Percentiles rank a stretch among this genome's conserved stretches.
phyloP scores from a whole-genome alignment of 2,113 vertebrate genomes.

The Notiomystis cincta region DNA sequence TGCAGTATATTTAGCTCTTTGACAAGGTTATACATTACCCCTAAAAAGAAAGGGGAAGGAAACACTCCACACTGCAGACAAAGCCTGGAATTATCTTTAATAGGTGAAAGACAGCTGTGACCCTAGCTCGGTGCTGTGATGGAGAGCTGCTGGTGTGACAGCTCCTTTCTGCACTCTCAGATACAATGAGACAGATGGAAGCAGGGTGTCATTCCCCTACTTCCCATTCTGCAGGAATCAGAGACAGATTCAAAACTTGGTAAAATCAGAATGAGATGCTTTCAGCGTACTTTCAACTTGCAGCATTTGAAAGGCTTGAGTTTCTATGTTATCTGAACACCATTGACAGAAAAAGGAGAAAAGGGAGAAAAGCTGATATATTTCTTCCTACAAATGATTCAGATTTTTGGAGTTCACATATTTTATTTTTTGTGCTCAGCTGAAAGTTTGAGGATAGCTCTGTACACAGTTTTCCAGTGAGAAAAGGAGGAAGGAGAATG shows the following conservation, averaged over 20 bases:
- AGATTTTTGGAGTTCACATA: not conserved
- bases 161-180: constrained; percentile 14
- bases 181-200: constrained; percentile 39
- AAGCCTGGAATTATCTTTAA: constrained; percentile 60
- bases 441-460: not conserved
- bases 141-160: constrained; percentile 48
- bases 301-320: not conserved
- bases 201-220: not conserved
- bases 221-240: not conserved
- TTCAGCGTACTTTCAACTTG: constrained; percentile 8
- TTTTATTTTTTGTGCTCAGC: not conserved
- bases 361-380: not conserved
- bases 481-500: not conserved
- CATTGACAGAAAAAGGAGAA: not conserved
- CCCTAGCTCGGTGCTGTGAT: not conserved
- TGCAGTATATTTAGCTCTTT: constrained; percentile 48
- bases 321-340: constrained; percentile 25
- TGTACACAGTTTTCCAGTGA: not conserved
- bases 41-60: constrained; percentile 42
- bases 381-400: not conserved
- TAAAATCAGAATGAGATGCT: constrained; percentile 9
- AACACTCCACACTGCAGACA: constrained; percentile 24
- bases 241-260: not conserved
- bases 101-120: constrained; percentile 56
- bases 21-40: constrained; percentile 64